Conservation (phyloP, 2,888 invertebrate species). For the Lasioglossum malachurum region DNA sequence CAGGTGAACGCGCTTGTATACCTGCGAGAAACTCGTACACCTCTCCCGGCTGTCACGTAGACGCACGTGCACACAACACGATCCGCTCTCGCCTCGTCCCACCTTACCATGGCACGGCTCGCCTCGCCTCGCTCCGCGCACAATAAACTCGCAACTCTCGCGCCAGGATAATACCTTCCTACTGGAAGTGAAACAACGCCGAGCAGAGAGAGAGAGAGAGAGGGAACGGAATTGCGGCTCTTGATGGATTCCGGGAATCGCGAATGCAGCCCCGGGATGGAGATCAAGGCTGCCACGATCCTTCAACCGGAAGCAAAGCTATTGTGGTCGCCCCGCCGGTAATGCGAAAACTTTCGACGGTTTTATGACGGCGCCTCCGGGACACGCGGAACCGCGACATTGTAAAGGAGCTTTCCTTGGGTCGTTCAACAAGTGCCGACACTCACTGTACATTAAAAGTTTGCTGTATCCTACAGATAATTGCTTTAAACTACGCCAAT, state of each 20-base stretch:
- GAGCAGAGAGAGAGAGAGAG: conserved; percentile 15
- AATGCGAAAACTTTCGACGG: conserved; percentile 29
- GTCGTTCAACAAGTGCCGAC: conserved; percentile 7
- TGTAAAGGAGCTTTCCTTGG: neutral
- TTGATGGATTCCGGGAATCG: conserved; percentile 71
- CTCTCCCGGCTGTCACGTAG: conserved; percentile 44
- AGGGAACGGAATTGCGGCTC: conserved; percentile 65
- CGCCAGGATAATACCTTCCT: conserved; percentile 67
- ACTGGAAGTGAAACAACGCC: conserved; percentile 71
- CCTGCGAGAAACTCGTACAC: conserved; percentile 54
- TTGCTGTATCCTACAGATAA: neutral
- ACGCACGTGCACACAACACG: conserved; percentile 42
- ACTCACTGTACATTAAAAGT: neutral
- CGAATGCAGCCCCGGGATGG: neutral
- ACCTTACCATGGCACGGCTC: conserved; percentile 18
- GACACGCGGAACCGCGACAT: neutral
- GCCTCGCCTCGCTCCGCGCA: conserved; percentile 48
- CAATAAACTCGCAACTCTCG: conserved; percentile 72
- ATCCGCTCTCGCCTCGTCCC: neutral
- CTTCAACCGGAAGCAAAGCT: conserved; percentile 8
- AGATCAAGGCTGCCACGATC: conserved; percentile 8
- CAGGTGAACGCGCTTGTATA: conserved; percentile 57
- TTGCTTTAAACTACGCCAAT: neutral
- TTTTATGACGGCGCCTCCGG: neutral
- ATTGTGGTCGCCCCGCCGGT: conserved; percentile 21